phyloP scores from a whole-genome alignment of 2,113 vertebrate species.

The Carassius auratus region DNA sequence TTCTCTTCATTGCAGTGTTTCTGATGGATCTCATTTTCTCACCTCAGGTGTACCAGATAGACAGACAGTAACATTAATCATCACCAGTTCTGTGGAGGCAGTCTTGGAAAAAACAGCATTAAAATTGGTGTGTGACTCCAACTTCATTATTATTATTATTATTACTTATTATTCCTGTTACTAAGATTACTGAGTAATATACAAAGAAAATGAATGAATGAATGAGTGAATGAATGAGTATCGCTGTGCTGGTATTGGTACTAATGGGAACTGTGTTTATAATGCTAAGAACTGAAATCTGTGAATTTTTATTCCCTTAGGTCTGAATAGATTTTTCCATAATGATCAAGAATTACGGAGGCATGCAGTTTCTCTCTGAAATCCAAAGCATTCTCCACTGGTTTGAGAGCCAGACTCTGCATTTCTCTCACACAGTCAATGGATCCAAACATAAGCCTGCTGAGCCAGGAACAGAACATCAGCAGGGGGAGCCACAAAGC shows the following conservation, averaged over 20 bases:
- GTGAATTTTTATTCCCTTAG: conserved; percentile 66
- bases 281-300: background rate
- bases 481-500: conserved; percentile 72
- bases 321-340: conserved; percentile 89
- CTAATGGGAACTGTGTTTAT: too few relatives aligned
- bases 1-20: too few relatives aligned
- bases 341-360: conserved; percentile 86
- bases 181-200: too few relatives aligned
- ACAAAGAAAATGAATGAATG: too few relatives aligned
- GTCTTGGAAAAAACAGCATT: conserved; percentile 88
- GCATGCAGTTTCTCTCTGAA: conserved; percentile 82
- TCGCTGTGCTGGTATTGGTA: too few relatives aligned
- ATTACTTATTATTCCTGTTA: too few relatives aligned
- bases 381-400: conserved; percentile 87
- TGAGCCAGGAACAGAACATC: background rate
- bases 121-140: conserved; percentile 81
- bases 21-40: background rate
- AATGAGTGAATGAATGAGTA: too few relatives aligned
- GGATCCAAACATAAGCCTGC: conserved; percentile 1
- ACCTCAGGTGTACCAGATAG: conserved; percentile 86
- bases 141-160: background rate
- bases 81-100: conserved; percentile 92
- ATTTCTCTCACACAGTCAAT: background rate
- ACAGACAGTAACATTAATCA: conserved; percentile 85
- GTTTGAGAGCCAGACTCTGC: conserved; percentile 90